phyloP scores from a whole-genome alignment of 2,113 vertebrate genomes.

The Marmota monax region DNA sequence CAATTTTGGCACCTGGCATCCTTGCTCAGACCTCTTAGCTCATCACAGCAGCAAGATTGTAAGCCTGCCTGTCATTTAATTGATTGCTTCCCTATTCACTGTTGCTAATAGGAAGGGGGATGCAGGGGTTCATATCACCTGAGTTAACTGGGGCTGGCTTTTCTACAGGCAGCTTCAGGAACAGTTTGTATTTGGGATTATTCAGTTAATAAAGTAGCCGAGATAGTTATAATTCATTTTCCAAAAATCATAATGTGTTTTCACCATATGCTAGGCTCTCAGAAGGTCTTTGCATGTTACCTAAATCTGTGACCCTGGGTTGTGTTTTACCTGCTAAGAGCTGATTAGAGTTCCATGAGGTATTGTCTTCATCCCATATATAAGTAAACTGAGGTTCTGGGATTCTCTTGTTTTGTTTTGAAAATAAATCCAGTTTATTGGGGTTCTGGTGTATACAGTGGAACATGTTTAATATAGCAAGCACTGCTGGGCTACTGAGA shows the following conservation, averaged over 20 bases:
- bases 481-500: not conserved
- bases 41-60: not conserved
- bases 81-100: not conserved
- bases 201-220: not conserved
- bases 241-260: not conserved
- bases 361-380: not conserved
- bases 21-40: not conserved
- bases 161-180: not conserved
- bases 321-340: not conserved
- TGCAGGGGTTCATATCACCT: not conserved
- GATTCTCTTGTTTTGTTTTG: not conserved
- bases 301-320: not conserved
- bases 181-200: not conserved
- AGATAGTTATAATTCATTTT: not conserved
- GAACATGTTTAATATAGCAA: not conserved
- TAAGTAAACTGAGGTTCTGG: not conserved
- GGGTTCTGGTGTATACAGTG: not conserved
- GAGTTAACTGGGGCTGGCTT: not conserved
- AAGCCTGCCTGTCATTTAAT: not conserved
- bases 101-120: not conserved
- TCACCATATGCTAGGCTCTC: not conserved
- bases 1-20: not conserved
- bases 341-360: not conserved
- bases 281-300: not conserved
- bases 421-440: not conserved